Evolutionary conservation across 2,888 invertebrate species (phyloP), one percentile per base, ranked within the genome.

Genomic region (Limnephilus marmoratus): DNA sequence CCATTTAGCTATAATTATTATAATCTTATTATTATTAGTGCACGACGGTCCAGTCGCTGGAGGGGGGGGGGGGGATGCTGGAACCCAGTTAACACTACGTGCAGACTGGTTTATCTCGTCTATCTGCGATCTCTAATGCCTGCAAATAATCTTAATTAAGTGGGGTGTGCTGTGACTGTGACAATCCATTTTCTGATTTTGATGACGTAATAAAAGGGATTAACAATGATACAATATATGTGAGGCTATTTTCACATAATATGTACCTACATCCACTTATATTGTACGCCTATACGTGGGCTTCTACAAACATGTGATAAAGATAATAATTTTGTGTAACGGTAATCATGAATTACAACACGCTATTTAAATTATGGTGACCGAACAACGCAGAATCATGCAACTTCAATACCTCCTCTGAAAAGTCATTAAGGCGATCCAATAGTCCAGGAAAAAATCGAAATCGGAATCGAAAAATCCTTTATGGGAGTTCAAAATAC

Each of bases 1-100:
- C 68, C 90, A 90, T 90, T 90, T 90, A 68, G 90, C 85, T 68
- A 68, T 90, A 90, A 90, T 90, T 86, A 68, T 68, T 24, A 68
- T 68, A 13, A 68, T 68, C 53, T 68, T 68, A 3, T 68, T 68
- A 5, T 68, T 68, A 90, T 82, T 90, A 90, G 34, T 90, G 83
- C 81, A 83, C 85, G 83, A 37, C 37, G 83, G 83, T 31, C 83
- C 83, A 37, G 83, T 37, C 83, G 31, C 15, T 18, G 37, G 31
- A 2, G 31, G 31, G 31, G 31, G 31, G 31, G 31, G 31, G 31
- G 31, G 31, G 83, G 83, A 34, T 12, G 83, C 31, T 83, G 34
- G 83, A 13, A 18, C 11, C 18, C 18, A 29, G 29, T 31, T 31
- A 83, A 31, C 31, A 13, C 34, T 83, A 68, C 53, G 53, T 24